A percentile compares a stretch with the other conserved stretches of the same genome.
Evolutionary conservation across 2,888 invertebrate genomes (phyloP).

Genomic region (Rhagonycha fulva): DNA sequence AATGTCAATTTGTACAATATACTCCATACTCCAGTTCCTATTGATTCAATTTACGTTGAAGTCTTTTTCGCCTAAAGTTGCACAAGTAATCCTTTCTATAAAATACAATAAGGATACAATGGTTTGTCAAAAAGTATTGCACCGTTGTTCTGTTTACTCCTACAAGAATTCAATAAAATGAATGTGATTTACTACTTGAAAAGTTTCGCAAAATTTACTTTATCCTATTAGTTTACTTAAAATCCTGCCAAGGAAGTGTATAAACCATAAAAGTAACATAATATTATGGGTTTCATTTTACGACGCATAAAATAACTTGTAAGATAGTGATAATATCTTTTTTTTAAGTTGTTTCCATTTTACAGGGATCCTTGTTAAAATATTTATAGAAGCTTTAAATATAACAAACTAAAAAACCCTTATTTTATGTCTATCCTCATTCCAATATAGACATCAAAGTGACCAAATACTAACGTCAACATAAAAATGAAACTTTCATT

Average conservation of each 20-base stretch:
- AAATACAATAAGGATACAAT: background rate
- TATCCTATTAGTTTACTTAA: background rate
- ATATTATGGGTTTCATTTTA: constrained; percentile 26
- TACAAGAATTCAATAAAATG: background rate
- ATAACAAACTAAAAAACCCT: constrained; percentile 26
- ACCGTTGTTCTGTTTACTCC: background rate
- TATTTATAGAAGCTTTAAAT: constrained; percentile 33
- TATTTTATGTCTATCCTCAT: constrained; percentile 29
- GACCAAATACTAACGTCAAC: constrained; percentile 11
- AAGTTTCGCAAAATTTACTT: background rate
- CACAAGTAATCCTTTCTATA: background rate
- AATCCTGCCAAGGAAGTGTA: background rate
- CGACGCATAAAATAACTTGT: constrained; percentile 33
- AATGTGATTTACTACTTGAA: no score
- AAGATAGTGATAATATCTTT: constrained; percentile 31
- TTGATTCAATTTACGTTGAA: constrained; percentile 32
- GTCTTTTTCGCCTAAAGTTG: constrained; percentile 17
- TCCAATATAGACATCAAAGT: constrained; percentile 16
- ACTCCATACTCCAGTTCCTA: constrained; percentile 24
- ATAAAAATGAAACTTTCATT: constrained; percentile 27
- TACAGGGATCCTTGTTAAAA: constrained; percentile 36
- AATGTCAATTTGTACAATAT: constrained; percentile 32
- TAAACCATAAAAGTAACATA: background rate
- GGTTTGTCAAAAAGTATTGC: background rate
- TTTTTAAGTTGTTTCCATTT: constrained; percentile 27